A percentile compares a stretch with the other conserved stretches of the same genome.
These are phyloP conservation scores for Cettia cetti DNA, from an alignment of 2,113 vertebrate species.

Conservation along the genomic window DNA sequence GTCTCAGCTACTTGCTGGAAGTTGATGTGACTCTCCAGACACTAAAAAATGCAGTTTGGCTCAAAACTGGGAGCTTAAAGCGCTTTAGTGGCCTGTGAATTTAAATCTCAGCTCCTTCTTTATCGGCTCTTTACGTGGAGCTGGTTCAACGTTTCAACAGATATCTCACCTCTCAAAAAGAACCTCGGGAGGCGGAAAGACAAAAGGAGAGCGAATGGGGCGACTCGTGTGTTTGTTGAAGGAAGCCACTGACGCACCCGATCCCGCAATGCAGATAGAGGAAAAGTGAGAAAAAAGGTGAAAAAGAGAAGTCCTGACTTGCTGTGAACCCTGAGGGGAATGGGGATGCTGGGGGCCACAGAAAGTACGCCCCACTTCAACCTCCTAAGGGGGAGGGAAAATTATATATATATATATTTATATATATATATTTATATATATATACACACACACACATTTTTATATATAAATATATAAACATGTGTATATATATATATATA, in stretches of 20 bases:
- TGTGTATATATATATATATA: too few species aligned
- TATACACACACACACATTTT: too few species aligned
- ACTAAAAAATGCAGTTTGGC: background rate
- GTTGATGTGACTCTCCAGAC: background rate
- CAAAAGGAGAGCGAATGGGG: background rate
- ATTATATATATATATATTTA: background rate
- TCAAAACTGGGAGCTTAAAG: background rate
- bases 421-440: background rate
- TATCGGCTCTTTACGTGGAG: background rate
- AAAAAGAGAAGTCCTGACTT: background rate
- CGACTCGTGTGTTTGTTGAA: background rate
- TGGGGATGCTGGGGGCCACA: too few species aligned
- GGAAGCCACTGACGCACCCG: background rate
- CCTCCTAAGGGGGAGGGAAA: background rate
- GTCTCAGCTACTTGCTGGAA: slow-evolving; percentile 1
- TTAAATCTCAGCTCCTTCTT: background rate
- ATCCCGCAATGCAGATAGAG: background rate
- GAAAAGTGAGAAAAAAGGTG: background rate
- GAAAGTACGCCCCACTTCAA: background rate
- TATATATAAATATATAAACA: background rate
- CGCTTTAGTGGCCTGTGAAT: slow-evolving; percentile 1
- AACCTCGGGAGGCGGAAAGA: background rate
- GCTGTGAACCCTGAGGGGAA: background rate
- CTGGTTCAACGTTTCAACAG: background rate
- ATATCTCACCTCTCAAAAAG: background rate